phyloP scores from a whole-genome alignment of 2,888 invertebrate species.

The Cataglyphis altisquamis region DNA sequence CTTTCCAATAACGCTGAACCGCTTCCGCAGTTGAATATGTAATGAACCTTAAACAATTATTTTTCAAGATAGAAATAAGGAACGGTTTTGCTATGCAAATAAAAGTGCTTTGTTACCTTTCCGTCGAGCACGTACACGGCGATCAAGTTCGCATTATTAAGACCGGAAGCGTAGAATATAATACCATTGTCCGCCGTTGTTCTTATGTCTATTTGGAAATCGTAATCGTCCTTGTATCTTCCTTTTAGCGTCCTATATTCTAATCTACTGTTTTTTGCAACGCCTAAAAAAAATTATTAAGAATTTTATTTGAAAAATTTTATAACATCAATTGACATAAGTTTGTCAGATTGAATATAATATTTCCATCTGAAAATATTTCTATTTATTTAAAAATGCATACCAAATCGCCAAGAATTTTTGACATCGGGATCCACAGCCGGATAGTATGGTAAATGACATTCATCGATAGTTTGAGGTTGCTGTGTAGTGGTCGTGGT shows the following conservation, averaged over 20 bases:
- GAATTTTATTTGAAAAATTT: background rate
- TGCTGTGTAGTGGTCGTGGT: conserved; percentile 79
- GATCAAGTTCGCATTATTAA: conserved; percentile 88
- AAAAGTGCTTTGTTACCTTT: conserved; percentile 86
- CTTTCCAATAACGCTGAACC: conserved; percentile 89
- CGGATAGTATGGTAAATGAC: conserved; percentile 88
- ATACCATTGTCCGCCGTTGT: conserved; percentile 92
- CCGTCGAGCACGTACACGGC: conserved; percentile 92
- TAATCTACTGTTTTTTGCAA: conserved; percentile 90
- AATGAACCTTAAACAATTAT: conserved; percentile 88
- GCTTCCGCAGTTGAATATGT: conserved; percentile 91
- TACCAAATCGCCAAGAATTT: conserved; percentile 90
- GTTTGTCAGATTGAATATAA: conserved; percentile 27
- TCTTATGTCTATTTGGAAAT: conserved; percentile 93
- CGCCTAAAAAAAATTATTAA: conserved; percentile 86
- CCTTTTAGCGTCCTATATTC: conserved; percentile 89
- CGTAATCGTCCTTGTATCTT: conserved; percentile 90
- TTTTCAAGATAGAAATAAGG: background rate
- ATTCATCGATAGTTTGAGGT: conserved; percentile 82
- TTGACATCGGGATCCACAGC: conserved; percentile 87
- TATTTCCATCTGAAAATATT: conserved; percentile 14
- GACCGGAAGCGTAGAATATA: conserved; percentile 92
- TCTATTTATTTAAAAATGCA: conserved; percentile 56
- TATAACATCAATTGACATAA: background rate
- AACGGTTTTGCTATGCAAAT: background rate